phyloP scores from a whole-genome alignment of 2,888 invertebrate genomes.

The Pomacea canaliculata region DNA sequence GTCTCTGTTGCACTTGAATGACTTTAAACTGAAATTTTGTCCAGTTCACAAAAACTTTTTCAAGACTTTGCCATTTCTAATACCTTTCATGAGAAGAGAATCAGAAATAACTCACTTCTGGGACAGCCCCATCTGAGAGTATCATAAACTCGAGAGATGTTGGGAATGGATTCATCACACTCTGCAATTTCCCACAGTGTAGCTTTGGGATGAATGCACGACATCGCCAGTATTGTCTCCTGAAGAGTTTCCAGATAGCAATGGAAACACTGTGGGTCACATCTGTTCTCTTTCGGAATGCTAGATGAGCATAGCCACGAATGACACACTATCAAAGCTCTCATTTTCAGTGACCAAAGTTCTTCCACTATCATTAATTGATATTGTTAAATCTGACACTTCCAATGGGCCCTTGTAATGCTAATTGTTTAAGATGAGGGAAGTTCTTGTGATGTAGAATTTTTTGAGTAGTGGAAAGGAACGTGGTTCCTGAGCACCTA shows the following conservation, averaged over 20 bases:
- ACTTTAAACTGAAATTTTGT: no score
- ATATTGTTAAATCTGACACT: slow-evolving; percentile 37
- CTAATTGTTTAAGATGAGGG: slow-evolving; percentile 50
- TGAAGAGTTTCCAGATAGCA: slow-evolving; percentile 39
- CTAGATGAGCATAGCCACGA: slow-evolving; percentile 47
- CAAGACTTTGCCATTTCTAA: background rate
- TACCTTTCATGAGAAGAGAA: no score
- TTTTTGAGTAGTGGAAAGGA: slow-evolving; percentile 33
- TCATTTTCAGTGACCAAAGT: slow-evolving; percentile 32
- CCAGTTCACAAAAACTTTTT: background rate
- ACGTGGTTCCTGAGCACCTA: slow-evolving; percentile 53
- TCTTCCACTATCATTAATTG: slow-evolving; percentile 41
- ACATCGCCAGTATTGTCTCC: slow-evolving; percentile 53
- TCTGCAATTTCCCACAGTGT: slow-evolving; percentile 36
- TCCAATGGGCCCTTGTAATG: slow-evolving; percentile 41
- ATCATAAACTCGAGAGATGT: slow-evolving; percentile 49
- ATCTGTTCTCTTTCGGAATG: slow-evolving; percentile 34
- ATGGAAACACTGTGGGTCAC: slow-evolving; percentile 23
- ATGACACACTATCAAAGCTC: slow-evolving; percentile 45
- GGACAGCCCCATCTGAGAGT: slow-evolving; percentile 41
- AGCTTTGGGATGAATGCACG: slow-evolving; percentile 45
- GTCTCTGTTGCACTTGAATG: no score
- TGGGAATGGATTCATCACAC: slow-evolving; percentile 50
- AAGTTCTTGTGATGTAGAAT: slow-evolving; percentile 23
- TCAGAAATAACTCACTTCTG: slow-evolving; percentile 35